Base-by-base conservation (phyloP, 2,797 vertebrate species). In the Syngnathus acus region DNA sequence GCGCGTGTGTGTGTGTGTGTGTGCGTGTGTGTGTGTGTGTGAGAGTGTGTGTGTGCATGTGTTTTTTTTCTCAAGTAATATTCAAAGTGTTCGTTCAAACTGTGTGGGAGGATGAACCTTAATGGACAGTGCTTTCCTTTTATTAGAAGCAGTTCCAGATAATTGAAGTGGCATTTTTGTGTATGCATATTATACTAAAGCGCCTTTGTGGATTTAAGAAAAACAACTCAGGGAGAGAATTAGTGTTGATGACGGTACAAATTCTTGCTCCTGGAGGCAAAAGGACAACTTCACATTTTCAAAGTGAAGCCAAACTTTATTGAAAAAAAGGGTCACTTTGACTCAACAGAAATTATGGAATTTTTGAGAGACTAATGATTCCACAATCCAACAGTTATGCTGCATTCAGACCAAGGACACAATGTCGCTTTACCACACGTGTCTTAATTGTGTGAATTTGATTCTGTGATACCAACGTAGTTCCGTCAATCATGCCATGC, bases 161-260 rank as follows among this genome's bases (percentile, higher is more conserved):
- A 80, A 86, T 83, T 85, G 79, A 86, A 79, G 77, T 82, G 78
- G 68, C 76, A 73, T 82, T 84, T 82, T 62, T 74, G 61, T 77
- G 57, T 67, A 81, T 78, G 77, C 77, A 74, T 71, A 81, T 84
- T 84, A 84, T 67, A 78, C 80, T 75, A 81, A 86, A 74, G 72
- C 73, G 77, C 76, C 80, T 62, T 84, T 85, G 76, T 83, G 78
- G 73, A 80, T 79, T 74, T 74, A 77, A 72, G 61, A 63, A 48
- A 64, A 48, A 64, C 47, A 64, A 67, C 23, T 70, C 66, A 43
- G 68, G 70, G 65, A 64, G 68, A 61, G 51, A 71, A 80, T 74
- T 72, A 76, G 59, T 68, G 75, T 42, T 42, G 62, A 68, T 64
- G 63, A 68, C 65, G 63, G 48, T 50, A 68, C 72, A 65, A 62